Evolutionary conservation across 2,888 invertebrate genomes (phyloP).

Genomic region (Idaea dimidiata): DNA sequence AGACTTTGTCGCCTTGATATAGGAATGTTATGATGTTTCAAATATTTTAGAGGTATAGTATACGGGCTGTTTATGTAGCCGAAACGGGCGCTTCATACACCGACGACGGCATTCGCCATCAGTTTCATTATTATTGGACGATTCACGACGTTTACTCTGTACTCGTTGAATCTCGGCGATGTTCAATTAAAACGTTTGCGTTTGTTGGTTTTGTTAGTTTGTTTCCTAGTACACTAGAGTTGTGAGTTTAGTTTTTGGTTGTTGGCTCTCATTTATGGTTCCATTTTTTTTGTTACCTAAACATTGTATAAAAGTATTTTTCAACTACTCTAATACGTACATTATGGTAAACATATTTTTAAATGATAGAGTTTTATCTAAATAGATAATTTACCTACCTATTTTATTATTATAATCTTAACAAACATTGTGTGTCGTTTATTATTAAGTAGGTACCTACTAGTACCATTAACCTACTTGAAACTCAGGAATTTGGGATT

Average conservation of each 20-base stretch:
- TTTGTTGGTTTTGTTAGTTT: slow-evolving; percentile 61
- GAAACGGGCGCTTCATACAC: slow-evolving; percentile 80
- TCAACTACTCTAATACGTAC: no score
- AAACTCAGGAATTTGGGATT: no score
- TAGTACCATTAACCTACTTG: no score
- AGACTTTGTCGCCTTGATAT: slow-evolving; percentile 29
- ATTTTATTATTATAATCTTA: background rate
- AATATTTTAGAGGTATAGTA: slow-evolving; percentile 49
- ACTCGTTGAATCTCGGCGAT: slow-evolving; percentile 68
- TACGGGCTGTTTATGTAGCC: slow-evolving; percentile 81
- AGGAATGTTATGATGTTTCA: slow-evolving; percentile 32
- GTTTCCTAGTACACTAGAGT: slow-evolving; percentile 37
- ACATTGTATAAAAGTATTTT: background rate
- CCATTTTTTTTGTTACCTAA: background rate
- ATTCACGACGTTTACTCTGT: slow-evolving; percentile 78
- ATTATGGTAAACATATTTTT: no score
- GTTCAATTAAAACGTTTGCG: slow-evolving; percentile 71
- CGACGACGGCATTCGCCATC: slow-evolving; percentile 76
- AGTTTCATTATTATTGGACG: slow-evolving; percentile 82
- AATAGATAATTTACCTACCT: no score
- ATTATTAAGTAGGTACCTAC: no score
- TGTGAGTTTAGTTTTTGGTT: slow-evolving; percentile 9
- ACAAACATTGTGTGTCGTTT: no score
- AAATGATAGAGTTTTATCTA: no score
- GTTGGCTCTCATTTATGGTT: background rate